Evolutionary conservation across 2,888 invertebrate genomes (phyloP).

Genomic region (Drosophila acutilabella): DNA sequence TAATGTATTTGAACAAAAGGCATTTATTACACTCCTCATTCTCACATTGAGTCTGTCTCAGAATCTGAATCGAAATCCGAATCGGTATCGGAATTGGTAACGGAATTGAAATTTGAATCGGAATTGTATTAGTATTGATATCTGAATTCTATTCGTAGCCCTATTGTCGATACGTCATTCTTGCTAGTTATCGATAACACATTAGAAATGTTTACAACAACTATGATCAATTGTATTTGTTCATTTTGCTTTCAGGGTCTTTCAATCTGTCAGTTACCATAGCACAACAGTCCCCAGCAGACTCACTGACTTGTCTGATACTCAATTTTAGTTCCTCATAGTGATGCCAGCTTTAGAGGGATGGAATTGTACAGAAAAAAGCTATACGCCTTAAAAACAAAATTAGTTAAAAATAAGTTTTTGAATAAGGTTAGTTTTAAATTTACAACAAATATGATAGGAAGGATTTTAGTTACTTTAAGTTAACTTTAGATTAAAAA

Average conservation of each 20-base stretch:
- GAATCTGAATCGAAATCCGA: background rate
- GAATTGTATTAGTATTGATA: too few relatives aligned
- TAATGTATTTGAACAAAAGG: conserved; percentile 5
- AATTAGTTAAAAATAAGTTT: too few relatives aligned
- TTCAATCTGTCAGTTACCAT: conserved; percentile 49
- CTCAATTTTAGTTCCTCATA: background rate
- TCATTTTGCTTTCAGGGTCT: conserved; percentile 31
- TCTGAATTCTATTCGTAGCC: background rate
- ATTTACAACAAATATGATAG: too few relatives aligned
- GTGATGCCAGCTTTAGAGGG: too few relatives aligned
- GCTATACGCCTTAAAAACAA: too few relatives aligned
- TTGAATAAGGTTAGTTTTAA: too few relatives aligned
- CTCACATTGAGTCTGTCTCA: background rate
- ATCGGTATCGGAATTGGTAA: background rate
- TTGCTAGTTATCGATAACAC: conserved; percentile 27
- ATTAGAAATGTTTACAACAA: conserved; percentile 34
- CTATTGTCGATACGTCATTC: background rate
- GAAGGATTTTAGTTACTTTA: too few relatives aligned
- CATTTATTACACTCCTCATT: background rate
- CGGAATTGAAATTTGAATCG: too few relatives aligned
- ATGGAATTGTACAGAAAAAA: too few relatives aligned
- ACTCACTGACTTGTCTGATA: background rate
- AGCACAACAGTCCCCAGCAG: conserved; percentile 13
- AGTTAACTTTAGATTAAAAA: too few relatives aligned
- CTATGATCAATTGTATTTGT: conserved; percentile 36